A percentile compares a stretch with the other conserved stretches of the same genome.
Evolutionary conservation across 2,888 invertebrate genomes (phyloP).

Genomic region (Chymomyza caudatula): DNA sequence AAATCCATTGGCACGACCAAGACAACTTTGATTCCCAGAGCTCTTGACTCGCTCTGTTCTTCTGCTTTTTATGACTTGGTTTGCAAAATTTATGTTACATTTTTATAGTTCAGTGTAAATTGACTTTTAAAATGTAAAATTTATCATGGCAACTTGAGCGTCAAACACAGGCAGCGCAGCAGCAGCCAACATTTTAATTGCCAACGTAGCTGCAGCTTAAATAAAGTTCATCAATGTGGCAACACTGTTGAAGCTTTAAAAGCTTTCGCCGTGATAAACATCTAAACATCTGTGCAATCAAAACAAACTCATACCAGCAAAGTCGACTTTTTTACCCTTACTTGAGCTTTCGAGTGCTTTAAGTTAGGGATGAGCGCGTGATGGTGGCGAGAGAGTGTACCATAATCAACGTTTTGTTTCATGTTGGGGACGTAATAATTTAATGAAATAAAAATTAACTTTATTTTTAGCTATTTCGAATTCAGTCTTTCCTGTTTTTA

Average conservation of each 20-base stretch:
- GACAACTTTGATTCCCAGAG: conserved; percentile 21
- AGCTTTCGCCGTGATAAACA: background rate
- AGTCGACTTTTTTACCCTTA: background rate
- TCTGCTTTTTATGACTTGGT: conserved; percentile 67
- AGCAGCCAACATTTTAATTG: conserved; percentile 49
- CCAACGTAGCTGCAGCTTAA: conserved; percentile 6
- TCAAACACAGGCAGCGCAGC: background rate
- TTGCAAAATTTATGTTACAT: conserved; percentile 74
- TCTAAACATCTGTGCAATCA: background rate
- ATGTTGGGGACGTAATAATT: too few species aligned
- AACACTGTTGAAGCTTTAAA: background rate
- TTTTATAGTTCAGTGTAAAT: conserved; percentile 78
- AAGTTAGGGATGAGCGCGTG: background rate
- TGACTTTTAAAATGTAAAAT: conserved; percentile 77
- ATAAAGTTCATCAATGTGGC: background rate
- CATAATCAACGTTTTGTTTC: too few species aligned
- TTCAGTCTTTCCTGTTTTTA: too few species aligned
- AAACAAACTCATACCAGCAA: background rate
- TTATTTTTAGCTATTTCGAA: too few species aligned
- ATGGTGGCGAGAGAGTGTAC: too few species aligned
- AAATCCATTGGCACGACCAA: conserved; percentile 32
- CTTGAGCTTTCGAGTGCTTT: background rate
- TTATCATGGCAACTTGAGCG: conserved; percentile 68
- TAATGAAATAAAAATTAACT: too few species aligned
- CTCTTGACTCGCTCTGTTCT: conserved; percentile 32